phyloP scores from a whole-genome alignment of 1,140 invertebrate species.

The Caerostris darwini region DNA sequence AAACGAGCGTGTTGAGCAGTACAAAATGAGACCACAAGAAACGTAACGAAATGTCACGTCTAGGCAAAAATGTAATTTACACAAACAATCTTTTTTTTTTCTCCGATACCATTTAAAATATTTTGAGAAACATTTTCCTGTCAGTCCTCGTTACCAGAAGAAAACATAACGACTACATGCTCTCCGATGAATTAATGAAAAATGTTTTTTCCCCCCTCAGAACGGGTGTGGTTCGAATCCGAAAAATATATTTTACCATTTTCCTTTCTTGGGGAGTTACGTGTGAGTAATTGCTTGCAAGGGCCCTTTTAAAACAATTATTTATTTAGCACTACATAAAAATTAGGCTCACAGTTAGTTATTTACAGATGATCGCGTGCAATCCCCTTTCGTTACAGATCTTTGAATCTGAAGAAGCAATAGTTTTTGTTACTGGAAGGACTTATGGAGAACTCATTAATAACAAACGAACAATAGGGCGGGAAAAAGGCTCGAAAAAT shows the following conservation, averaged over 20 bases:
- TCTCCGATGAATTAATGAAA: slow-evolving; percentile 32
- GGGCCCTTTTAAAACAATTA: slow-evolving; percentile 60
- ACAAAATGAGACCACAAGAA: not conserved
- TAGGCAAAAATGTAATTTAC: not conserved
- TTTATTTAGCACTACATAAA: slow-evolving; percentile 73
- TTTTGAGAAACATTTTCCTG: not conserved
- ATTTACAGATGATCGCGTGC: slow-evolving; percentile 56
- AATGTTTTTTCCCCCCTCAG: not conserved
- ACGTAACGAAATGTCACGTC: not conserved
- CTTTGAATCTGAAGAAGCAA: slow-evolving; percentile 34
- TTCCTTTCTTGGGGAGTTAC: not conserved
- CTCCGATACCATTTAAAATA: not conserved
- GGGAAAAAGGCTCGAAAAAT: slow-evolving; percentile 58
- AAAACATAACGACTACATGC: not conserved
- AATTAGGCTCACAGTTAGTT: slow-evolving; percentile 50
- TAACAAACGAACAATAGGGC: slow-evolving; percentile 64
- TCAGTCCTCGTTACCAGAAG: not conserved
- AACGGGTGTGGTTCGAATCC: not conserved
- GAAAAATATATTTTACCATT: slow-evolving; percentile 30
- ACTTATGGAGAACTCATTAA: slow-evolving; percentile 67
- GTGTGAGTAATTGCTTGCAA: slow-evolving; percentile 52
- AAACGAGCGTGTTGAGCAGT: not conserved
- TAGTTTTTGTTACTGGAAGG: slow-evolving; percentile 50
- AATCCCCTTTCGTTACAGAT: slow-evolving; percentile 10
- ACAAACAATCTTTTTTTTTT: not conserved